Conservation (phyloP, 2,113 vertebrate genomes). For the Oceanodroma tethys region DNA sequence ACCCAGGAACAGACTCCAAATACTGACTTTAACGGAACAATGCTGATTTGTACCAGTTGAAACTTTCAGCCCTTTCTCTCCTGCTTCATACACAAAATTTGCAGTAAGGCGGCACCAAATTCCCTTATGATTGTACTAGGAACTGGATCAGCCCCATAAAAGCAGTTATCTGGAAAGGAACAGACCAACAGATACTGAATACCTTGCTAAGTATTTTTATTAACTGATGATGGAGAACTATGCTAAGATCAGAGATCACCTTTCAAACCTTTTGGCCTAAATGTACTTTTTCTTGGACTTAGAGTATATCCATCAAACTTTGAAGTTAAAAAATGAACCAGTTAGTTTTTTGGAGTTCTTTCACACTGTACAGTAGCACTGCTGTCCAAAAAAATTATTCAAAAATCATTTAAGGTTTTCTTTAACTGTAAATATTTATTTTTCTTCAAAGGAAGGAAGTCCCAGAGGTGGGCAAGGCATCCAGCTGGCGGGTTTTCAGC, state of each 20-base stretch:
- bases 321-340: not conserved
- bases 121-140: not conserved
- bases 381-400: conserved; percentile 6
- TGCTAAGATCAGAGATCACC: not conserved
- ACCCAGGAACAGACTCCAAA: not conserved
- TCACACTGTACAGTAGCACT: not conserved
- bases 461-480: conserved; percentile 16
- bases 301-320: not conserved
- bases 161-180: not conserved
- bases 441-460: conserved; percentile 26
- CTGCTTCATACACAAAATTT: not conserved
- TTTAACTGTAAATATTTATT: conserved; percentile 53
- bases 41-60: fast-evolving
- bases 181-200: not conserved
- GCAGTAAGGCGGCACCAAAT: not conserved
- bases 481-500: conserved; percentile 11
- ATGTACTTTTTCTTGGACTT: conserved; percentile 41
- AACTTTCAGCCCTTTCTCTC: not conserved
- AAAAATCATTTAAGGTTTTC: conserved; percentile 11
- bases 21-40: not conserved
- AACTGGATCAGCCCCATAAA: not conserved
- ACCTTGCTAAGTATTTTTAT: conserved; percentile 3
- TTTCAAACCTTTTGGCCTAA: conserved; percentile 36
- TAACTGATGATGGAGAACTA: conserved; percentile 19
- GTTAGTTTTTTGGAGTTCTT: not conserved